Evolutionary conservation across 2,113 vertebrate genomes (phyloP), one percentile per base, ranked within the genome.

Genomic region (Athene cunicularia): DNA sequence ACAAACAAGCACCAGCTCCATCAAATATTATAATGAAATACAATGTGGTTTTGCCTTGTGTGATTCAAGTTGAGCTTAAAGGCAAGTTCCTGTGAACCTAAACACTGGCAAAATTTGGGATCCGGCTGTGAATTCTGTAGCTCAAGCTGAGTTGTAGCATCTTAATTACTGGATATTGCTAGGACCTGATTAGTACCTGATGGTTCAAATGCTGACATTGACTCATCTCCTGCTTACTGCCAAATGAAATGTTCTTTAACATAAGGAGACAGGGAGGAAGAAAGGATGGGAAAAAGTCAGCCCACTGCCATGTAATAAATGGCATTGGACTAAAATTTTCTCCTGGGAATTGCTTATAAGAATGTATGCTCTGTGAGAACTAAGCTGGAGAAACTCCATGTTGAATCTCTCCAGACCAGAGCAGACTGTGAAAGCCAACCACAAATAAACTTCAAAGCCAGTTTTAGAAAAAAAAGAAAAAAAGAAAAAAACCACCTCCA

Each of bases 341-440:
- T 93, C 66, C 72, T 70, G 43, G 32, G 55, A 92, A 64, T 75
- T 87, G 55, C 95, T 97, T 95, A 90, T 81, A 80, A 71, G 50
- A 50, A 20, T 37, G 41, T 14, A 16, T 50, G 32, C 52, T 23
- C 26, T 96, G 64, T 75, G 71, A 90, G 97, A 97, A 96, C 71
- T 60, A 96, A 92, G 84, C 92, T 95, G 93, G 60, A 91, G 28
- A 89, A 80, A 74, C 24, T 47, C 35, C 60, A 45, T 47, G 43
- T 37, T 47, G 11, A 85, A 76, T n/a, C 26, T 88, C 55, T 94
- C 26, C 45, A 89, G 50, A 91, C 12, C 47, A 67, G 14, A 64
- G 17, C 19, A 90, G 66, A 60, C 43, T 63, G 52, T 52, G 55
- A 64, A 90, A 85, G 63, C 20, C 56, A 95, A 71, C 33, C 84